These are phyloP conservation scores for Eupsilia transversa DNA, from an alignment of 2,888 invertebrate species.

Conservation along the genomic window DNA sequence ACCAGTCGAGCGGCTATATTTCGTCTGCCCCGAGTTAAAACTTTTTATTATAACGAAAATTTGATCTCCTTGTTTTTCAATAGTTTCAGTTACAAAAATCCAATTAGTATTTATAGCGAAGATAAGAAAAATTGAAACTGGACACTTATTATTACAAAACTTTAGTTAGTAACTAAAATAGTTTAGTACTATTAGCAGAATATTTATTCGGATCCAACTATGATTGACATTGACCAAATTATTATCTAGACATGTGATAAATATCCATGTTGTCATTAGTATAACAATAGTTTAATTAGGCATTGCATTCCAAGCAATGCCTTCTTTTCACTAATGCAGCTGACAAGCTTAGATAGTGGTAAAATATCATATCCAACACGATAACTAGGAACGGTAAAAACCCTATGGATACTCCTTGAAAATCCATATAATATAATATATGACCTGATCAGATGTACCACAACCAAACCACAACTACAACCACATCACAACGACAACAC, in stretches of 20 bases:
- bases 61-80: constrained; percentile 15
- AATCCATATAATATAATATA: too few species aligned
- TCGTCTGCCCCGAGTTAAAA: background rate
- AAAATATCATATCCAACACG: background rate
- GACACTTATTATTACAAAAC: background rate
- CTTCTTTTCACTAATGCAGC: background rate
- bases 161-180: too few species aligned
- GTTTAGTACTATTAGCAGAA: background rate
- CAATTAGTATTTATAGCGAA: background rate
- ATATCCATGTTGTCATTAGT: too few species aligned
- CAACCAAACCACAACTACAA: too few species aligned
- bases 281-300: background rate
- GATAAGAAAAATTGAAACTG: background rate
- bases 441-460: too few species aligned
- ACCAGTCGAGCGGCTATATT: background rate
- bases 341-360: background rate
- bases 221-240: background rate
- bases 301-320: background rate
- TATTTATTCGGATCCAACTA: background rate
- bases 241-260: too few species aligned
- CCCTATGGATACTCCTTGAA: too few species aligned
- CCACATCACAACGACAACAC: too few species aligned
- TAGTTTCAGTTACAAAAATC: constrained; percentile 9
- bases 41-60: constrained; percentile 5
- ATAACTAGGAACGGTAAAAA: too few species aligned